Evolutionary conservation across 2,888 invertebrate genomes (phyloP).

Genomic region (Dione juno): DNA sequence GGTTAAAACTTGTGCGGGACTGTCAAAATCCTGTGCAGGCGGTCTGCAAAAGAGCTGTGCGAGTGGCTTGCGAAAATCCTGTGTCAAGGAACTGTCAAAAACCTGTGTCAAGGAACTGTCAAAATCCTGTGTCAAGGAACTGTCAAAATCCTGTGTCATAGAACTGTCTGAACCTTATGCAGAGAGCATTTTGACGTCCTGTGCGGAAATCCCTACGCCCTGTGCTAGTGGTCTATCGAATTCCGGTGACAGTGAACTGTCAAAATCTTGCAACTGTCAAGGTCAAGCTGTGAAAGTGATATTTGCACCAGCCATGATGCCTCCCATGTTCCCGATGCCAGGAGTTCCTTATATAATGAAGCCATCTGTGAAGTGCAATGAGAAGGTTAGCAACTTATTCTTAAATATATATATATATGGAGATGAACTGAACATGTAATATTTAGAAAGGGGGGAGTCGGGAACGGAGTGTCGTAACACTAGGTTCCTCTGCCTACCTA

Average conservation of each 20-base stretch:
- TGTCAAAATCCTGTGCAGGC: conserved; percentile 9
- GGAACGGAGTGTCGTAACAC: background rate
- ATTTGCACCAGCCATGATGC: conserved; percentile 76
- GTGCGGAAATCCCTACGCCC: background rate
- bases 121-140: conserved; percentile 7
- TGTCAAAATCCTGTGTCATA: conserved; percentile 1
- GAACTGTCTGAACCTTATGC: background rate
- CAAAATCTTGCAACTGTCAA: conserved; percentile 54
- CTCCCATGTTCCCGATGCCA: conserved; percentile 64
- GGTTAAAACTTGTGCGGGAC: background rate
- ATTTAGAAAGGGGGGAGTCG: background rate
- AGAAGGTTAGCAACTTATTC: conserved; percentile 61
- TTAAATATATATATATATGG: background rate
- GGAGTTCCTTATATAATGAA: conserved; percentile 70
- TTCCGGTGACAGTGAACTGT: conserved; percentile 34
- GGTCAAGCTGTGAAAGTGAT: conserved; percentile 68
- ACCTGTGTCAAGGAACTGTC: background rate
- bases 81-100: conserved; percentile 21
- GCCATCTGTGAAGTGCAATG: conserved; percentile 55
- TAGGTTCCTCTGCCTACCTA: too few species aligned
- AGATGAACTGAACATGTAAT: background rate
- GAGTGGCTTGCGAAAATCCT: background rate
- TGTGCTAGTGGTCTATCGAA: conserved; percentile 7
- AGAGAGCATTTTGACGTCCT: background rate
- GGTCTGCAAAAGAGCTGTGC: conserved; percentile 1